Evolutionary conservation across 2,797 vertebrate species (phyloP).

Genomic region (Pseudomugil tenellus): DNA sequence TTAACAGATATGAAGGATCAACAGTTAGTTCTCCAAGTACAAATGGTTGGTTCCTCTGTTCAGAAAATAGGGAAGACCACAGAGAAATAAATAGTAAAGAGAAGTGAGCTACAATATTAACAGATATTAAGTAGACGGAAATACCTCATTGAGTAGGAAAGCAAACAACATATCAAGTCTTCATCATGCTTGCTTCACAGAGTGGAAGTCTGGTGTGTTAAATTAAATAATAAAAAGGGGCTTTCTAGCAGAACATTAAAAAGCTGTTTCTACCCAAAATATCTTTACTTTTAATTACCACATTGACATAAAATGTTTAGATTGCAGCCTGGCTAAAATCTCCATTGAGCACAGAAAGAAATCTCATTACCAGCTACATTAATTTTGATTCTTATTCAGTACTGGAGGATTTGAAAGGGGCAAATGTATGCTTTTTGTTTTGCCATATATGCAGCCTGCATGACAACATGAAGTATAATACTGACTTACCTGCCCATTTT

Average conservation of each 20-base stretch:
- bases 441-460: background rate
- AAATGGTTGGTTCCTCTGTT: background rate
- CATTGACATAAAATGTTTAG: background rate
- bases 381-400: background rate
- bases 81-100: background rate
- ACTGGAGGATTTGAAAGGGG: background rate
- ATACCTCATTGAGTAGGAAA: conserved; percentile 28
- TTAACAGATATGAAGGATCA: background rate
- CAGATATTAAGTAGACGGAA: background rate
- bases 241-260: background rate
- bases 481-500: conserved; percentile 81
- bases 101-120: background rate
- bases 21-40: background rate
- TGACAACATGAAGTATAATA: background rate
- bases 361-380: background rate
- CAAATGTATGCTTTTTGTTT: background rate
- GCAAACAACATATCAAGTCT: conserved; percentile 12
- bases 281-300: background rate
- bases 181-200: background rate
- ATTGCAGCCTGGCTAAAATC: background rate
- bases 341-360: background rate
- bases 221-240: background rate
- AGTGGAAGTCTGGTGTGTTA: background rate
- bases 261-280: background rate
- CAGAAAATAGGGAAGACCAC: background rate